Conservation (phyloP, 2,888 invertebrate genomes). For the Anagyrus pseudococci region DNA sequence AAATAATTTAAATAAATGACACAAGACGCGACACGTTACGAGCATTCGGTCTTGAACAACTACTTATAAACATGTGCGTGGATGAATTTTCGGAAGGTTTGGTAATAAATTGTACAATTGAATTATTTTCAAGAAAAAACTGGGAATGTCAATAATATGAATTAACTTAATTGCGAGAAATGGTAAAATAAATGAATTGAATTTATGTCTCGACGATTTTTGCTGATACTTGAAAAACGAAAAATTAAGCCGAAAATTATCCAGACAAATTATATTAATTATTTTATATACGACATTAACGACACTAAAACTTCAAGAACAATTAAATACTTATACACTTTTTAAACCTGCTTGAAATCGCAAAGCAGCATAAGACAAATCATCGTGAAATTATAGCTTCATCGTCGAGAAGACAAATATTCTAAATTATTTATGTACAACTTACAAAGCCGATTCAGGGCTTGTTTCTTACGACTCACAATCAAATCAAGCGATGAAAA, state of each 20-base stretch:
- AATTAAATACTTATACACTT: conserved; percentile 24
- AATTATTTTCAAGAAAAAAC: conserved; percentile 27
- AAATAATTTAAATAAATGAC: conserved; percentile 27
- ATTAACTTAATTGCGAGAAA: conserved; percentile 23
- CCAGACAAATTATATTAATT: conserved; percentile 13
- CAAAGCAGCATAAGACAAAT: conserved; percentile 36
- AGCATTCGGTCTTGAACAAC: conserved; percentile 37
- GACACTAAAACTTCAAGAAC: conserved; percentile 17
- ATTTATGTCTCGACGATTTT: conserved; percentile 31
- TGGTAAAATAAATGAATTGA: conserved; percentile 28
- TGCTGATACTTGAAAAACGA: conserved; percentile 12
- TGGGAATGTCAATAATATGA: conserved; percentile 34
- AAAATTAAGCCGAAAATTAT: too few relatives aligned
- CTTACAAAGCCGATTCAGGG: conserved; percentile 27
- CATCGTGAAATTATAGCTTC: conserved; percentile 30
- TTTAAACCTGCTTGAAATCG: conserved; percentile 27
- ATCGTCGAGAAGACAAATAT: conserved; percentile 37
- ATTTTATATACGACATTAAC: neutral
- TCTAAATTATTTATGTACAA: conserved; percentile 39
- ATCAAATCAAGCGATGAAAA: conserved; percentile 47
- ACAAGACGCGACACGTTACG: conserved; percentile 40
- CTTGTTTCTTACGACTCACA: conserved; percentile 27
- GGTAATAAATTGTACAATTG: conserved; percentile 35
- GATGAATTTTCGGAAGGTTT: conserved; percentile 35
- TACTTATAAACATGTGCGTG: conserved; percentile 38